Evolutionary conservation across 2,113 vertebrate genomes (phyloP).

Genomic region (Macroglossus sobrinus): DNA sequence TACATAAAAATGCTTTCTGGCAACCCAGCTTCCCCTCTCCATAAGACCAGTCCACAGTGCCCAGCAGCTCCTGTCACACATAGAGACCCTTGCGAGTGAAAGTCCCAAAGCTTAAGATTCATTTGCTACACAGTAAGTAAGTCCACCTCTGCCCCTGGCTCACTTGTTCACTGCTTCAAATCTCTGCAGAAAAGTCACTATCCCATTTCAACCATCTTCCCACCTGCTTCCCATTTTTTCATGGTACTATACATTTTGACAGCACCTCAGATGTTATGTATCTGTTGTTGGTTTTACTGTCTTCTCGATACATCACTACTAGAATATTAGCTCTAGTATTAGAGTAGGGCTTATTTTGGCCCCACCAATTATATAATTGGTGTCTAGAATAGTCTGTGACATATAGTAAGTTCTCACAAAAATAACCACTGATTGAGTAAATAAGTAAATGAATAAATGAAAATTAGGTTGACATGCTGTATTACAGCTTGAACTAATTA

Average conservation of each 20-base stretch:
- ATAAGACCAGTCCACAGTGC: background rate
- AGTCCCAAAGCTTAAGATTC: background rate
- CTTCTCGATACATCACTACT: background rate
- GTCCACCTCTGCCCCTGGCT: background rate
- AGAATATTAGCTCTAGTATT: background rate
- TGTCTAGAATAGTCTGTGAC: background rate
- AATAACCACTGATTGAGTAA: background rate
- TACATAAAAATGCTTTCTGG: background rate
- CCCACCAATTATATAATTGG: background rate
- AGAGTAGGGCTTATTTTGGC: background rate
- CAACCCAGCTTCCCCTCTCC: background rate
- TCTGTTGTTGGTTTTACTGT: background rate
- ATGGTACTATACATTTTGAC: background rate
- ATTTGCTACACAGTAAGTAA: background rate
- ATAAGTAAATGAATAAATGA: background rate
- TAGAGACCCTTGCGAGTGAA: background rate
- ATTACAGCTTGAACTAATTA: conserved; percentile 4
- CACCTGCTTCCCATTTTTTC: background rate
- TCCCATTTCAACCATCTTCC: background rate
- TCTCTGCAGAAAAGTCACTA: background rate
- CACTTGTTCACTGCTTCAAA: background rate
- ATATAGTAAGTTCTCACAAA: background rate
- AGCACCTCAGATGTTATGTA: background rate
- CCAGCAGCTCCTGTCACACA: background rate
- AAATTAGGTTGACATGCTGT: background rate